Conservation (phyloP, 92 coral and sea anemone genomes). For the Bergia puertoricense region DNA sequence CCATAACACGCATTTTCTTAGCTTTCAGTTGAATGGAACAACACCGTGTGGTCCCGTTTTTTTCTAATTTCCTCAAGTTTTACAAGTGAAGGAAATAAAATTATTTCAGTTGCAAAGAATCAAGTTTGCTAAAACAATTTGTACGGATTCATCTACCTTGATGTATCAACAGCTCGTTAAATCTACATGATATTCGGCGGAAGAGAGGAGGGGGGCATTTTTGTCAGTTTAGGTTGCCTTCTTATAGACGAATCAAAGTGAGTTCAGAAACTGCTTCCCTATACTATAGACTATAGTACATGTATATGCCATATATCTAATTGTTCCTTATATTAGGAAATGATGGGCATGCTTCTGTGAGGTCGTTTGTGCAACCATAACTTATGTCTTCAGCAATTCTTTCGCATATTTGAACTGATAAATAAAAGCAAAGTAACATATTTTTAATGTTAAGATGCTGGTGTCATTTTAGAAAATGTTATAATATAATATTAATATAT, state of each 20-base stretch:
- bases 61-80: neutral
- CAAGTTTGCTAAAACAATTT: neutral
- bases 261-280: neutral
- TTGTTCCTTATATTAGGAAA: neutral
- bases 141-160: neutral
- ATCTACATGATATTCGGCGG: slow-evolving; percentile 6
- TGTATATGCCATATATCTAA: too few relatives aligned
- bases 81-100: slow-evolving; percentile 15
- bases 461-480: too few relatives aligned
- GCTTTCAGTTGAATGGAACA: neutral
- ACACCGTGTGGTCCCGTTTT: slow-evolving; percentile 12
- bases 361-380: neutral
- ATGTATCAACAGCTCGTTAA: slow-evolving; percentile 45
- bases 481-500: too few relatives aligned
- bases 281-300: too few relatives aligned
- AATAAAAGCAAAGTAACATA: too few relatives aligned
- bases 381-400: neutral
- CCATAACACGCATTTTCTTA: neutral
- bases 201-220: neutral
- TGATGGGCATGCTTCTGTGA: neutral
- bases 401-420: too few relatives aligned
- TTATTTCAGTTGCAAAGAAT: neutral
- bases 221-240: neutral
- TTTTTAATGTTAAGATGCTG: too few relatives aligned
- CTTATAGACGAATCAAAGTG: neutral